phyloP scores from a whole-genome alignment of 2,113 vertebrate genomes.

The Cisticola juncidis region DNA sequence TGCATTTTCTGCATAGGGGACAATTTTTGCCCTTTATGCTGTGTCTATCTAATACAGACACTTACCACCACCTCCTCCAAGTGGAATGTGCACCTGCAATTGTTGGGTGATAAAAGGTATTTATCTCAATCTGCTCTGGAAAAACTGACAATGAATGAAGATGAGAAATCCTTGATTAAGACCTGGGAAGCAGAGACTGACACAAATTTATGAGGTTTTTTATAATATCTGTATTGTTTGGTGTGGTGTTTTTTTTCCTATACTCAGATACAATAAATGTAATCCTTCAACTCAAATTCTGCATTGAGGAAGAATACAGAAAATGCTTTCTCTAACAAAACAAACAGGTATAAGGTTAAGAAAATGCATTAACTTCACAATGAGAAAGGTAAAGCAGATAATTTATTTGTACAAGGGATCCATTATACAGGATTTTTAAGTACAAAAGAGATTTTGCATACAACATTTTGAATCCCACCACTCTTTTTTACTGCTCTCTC shows the following conservation, averaged over 20 bases:
- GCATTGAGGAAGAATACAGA: background rate
- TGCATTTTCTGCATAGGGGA: background rate
- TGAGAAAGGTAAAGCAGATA: background rate
- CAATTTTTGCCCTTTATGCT: background rate
- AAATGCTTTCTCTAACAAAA: background rate
- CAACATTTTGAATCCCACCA: background rate
- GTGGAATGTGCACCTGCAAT: background rate
- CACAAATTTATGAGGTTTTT: constrained; percentile 30
- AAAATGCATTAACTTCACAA: constrained; percentile 40
- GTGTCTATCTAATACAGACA: background rate
- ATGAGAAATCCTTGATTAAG: constrained; percentile 25
- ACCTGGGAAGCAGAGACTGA: background rate
- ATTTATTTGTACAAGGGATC: constrained; percentile 1
- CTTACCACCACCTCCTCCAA: background rate
- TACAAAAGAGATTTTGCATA: background rate
- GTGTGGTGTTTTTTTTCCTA: background rate
- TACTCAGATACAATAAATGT: background rate
- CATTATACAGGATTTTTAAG: background rate
- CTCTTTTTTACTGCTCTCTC: background rate
- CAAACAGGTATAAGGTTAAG: background rate
- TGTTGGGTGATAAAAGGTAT: constrained; percentile 25
- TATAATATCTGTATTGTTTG: background rate
- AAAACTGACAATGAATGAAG: constrained; percentile 37
- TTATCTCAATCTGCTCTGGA: constrained; percentile 39
- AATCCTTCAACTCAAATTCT: constrained; percentile 8